phyloP scores from a whole-genome alignment of 2,113 vertebrate genomes.

The Diadophis punctatus region DNA sequence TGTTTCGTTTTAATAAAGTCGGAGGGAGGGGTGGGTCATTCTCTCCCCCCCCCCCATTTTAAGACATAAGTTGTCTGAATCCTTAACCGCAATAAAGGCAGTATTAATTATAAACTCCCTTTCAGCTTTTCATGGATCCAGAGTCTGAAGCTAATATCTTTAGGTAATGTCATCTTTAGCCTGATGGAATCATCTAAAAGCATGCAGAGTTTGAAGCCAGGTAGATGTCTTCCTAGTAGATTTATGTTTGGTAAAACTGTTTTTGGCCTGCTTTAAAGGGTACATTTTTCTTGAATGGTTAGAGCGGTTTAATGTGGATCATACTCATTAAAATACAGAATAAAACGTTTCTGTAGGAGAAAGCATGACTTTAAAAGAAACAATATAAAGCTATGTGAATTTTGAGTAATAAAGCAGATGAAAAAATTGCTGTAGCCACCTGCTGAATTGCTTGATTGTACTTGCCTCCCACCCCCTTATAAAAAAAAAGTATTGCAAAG shows the following conservation, averaged over 20 bases:
- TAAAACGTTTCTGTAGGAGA: not conserved
- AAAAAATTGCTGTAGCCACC: conserved; percentile 52
- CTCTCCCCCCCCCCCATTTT: not conserved
- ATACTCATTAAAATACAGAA: not conserved
- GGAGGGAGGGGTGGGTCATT: conserved; percentile 1
- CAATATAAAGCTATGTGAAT: not conserved
- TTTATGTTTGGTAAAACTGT: not conserved
- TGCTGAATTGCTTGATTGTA: conserved; percentile 54
- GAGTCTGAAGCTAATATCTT: not conserved
- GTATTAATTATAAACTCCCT: not conserved
- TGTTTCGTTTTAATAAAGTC: not conserved
- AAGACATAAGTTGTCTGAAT: conserved; percentile 16
- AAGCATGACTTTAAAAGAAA: not conserved
- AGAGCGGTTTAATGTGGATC: not conserved
- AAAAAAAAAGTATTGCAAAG: conserved; percentile 28
- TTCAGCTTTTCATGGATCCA: not conserved
- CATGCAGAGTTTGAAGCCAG: not conserved
- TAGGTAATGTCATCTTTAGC: not conserved
- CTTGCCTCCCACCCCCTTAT: not conserved
- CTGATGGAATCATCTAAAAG: not conserved
- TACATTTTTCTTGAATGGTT: no score
- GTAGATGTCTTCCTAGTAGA: not conserved
- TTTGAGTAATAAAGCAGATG: not conserved
- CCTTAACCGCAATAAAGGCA: not conserved
- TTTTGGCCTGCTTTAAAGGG: not conserved